A percentile compares a stretch with the other conserved stretches of the same genome.
Conservation (phyloP, 2,797 vertebrate genomes). For the Catharus ustulatus region DNA sequence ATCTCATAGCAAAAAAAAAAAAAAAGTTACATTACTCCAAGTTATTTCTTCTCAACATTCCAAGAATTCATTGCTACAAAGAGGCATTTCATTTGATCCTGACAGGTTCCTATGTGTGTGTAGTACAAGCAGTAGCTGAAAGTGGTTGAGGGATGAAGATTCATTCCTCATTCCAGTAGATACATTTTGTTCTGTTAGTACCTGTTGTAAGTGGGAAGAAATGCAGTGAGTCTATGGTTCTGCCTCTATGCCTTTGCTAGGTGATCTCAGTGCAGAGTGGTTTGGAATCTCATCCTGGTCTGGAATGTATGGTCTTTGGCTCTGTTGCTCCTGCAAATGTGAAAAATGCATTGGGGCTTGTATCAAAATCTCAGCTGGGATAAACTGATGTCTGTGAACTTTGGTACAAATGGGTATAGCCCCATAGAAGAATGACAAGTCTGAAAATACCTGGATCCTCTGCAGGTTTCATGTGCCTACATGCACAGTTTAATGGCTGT, state of each 20-base stretch:
- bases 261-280: neutral
- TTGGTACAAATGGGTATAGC: fast-evolving
- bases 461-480: neutral
- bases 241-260: neutral
- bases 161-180: neutral
- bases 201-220: neutral
- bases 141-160: neutral
- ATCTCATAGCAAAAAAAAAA: neutral
- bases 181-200: neutral
- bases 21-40: neutral
- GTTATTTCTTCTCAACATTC: neutral
- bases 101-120: neutral
- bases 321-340: neutral
- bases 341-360: neutral
- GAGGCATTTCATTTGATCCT: neutral
- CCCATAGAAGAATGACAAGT: neutral
- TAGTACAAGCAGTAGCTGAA: neutral
- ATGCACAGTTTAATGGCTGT: neutral
- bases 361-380: neutral
- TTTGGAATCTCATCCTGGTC: neutral
- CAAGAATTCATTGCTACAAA: neutral
- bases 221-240: neutral
- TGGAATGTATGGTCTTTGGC: neutral
- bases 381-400: neutral
- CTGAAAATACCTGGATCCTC: neutral